Evolutionary conservation across 2,888 invertebrate species (phyloP), one percentile per base, ranked within the genome.

Genomic region (Philereme transversata): DNA sequence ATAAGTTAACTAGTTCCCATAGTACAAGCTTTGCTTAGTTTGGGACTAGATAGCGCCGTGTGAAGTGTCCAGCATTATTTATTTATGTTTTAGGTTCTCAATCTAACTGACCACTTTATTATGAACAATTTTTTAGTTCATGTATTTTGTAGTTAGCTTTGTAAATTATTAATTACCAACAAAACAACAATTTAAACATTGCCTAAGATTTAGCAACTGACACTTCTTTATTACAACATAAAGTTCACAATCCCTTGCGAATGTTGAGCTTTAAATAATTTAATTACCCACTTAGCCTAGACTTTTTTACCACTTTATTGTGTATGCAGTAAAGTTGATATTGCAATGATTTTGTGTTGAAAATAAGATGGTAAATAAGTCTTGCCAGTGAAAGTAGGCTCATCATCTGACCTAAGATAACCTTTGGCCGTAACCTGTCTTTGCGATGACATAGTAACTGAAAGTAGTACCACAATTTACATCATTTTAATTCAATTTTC

Each of bases 361-460:
- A 55, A 51, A 33, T 54, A 69, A 68, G 65, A 51, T 64, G 54
- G 65, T 64, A 68, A 59, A 53, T 49, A 56, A 59, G 77, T 77
- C 76, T 74, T 78, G 76, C 72, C 72, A 86, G 88, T 88, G 88
- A 88, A 89, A 89, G 88, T 86, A 80, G 84, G 86, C 84, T 81
- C 89, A 87, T 90, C 89, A 81, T 71, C 74, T 73, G 82, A 84
- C 82, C 83, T 75, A 65, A 82, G 87, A 86, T 89, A 87, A 87
- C 88, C 89, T 86, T 78, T 88, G 83, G 70, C 82, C 80, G 76
- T 80, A 81, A 86, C 86, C 86, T 86, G 87, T 87, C 86, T 82
- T 68, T 70, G 67, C 64, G 57, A 57, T 57, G 33, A 40, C 56
- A 43, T 50, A 50, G 63, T 63, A 59, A 22, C 22, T 22, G 22